Evolutionary conservation across 2,797 vertebrate genomes (phyloP).

Genomic region (Pteropus rufus): DNA sequence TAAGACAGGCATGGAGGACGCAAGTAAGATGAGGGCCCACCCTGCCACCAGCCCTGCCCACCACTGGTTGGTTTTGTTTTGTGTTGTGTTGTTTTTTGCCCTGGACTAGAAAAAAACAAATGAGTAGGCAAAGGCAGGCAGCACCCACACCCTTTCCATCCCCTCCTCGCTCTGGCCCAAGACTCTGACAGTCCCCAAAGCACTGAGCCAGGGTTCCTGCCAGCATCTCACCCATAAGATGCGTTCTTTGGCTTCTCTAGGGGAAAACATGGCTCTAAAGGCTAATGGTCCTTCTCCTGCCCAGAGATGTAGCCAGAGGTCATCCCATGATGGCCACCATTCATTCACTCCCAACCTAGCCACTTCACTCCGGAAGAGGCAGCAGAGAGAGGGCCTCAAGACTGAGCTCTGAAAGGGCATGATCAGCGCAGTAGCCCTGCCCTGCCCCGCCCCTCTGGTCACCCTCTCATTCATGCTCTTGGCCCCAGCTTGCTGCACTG

Average conservation of each 20-base stretch:
- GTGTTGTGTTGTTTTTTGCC: background rate
- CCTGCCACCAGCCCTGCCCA: background rate
- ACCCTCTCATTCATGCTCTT: background rate
- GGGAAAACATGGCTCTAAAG: background rate
- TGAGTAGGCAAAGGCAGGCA: background rate
- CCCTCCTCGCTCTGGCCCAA: background rate
- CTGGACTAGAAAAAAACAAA: background rate
- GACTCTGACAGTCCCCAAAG: background rate
- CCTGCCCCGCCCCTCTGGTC: background rate
- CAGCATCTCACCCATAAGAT: background rate
- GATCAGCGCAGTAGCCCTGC: background rate
- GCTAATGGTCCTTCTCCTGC: background rate
- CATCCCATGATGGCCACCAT: background rate
- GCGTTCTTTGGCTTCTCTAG: background rate
- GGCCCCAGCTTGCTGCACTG: accelerated
- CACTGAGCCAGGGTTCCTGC: background rate
- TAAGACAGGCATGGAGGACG: background rate
- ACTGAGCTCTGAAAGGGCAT: background rate
- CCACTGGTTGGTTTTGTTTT: background rate
- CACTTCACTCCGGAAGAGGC: background rate
- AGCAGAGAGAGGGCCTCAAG: background rate
- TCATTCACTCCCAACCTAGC: background rate
- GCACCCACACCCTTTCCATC: background rate
- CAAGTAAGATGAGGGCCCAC: background rate
- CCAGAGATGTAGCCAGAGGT: background rate